A percentile compares a stretch with the other conserved stretches of the same genome.
Evolutionary conservation across 2,797 vertebrate species (phyloP).

Genomic region (Microctenopoma lineatum): DNA sequence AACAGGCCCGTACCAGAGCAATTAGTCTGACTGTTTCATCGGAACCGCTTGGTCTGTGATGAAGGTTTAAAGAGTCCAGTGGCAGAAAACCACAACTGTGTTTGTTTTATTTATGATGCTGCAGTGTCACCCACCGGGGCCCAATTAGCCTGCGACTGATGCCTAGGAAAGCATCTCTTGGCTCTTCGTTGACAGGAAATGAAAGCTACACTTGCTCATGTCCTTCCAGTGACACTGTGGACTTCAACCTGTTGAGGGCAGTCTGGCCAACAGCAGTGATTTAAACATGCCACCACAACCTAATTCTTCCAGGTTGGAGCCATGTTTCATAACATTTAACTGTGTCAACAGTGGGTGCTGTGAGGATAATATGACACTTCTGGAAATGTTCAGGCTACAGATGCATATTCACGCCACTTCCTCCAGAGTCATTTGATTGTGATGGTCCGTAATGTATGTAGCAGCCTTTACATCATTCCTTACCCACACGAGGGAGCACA

Average conservation of each 20-base stretch:
- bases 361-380: constrained; percentile 25
- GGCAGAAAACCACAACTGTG: constrained; percentile 83
- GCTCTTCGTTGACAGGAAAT: constrained; percentile 79
- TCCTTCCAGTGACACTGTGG: constrained; percentile 86
- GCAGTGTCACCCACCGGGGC: constrained; percentile 90
- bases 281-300: constrained; percentile 31
- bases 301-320: constrained; percentile 14
- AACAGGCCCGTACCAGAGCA: constrained; percentile 82
- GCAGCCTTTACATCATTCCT: constrained; percentile 36
- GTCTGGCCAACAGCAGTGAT: constrained; percentile 42
- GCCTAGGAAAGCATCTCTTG: constrained; percentile 84
- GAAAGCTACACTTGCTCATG: constrained; percentile 81
- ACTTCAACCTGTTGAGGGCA: constrained; percentile 68
- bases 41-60: constrained; percentile 82
- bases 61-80: constrained; percentile 85
- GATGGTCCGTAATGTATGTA: constrained; percentile 44
- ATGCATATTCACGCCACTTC: constrained; percentile 32
- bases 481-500: constrained; percentile 64
- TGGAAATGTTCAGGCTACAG: constrained; percentile 32
- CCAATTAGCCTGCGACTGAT: constrained; percentile 94
- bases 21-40: constrained; percentile 87
- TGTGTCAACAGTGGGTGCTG: constrained; percentile 39
- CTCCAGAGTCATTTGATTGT: constrained; percentile 45
- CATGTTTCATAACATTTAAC: constrained; percentile 42
- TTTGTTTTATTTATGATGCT: constrained; percentile 92